These are phyloP conservation scores for Mesorhabditis spiculigera DNA, from an alignment of 2,888 invertebrate genomes.

Conservation along the genomic window DNA sequence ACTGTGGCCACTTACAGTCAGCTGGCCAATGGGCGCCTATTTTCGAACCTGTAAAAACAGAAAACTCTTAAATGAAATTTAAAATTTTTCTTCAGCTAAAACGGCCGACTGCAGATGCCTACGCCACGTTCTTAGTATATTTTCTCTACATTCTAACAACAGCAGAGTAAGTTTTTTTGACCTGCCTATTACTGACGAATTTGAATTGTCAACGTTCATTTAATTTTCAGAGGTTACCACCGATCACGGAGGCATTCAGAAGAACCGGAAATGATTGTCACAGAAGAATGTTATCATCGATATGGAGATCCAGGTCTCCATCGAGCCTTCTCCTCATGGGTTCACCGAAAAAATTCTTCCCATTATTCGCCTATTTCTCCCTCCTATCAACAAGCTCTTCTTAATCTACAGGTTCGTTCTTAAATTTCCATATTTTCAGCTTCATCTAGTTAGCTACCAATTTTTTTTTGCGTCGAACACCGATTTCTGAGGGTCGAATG, in stretches of 20 bases:
- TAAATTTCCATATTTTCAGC: background rate
- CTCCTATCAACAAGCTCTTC: conserved; percentile 53
- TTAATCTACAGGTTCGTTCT: conserved; percentile 45
- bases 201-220: background rate
- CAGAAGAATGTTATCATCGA: conserved; percentile 49
- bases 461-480: too few species aligned
- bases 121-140: too few species aligned
- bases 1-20: too few species aligned
- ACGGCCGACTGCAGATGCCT: too few species aligned
- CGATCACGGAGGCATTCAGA: conserved; percentile 14
- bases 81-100: too few species aligned
- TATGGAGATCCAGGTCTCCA: conserved; percentile 43
- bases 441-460: too few species aligned
- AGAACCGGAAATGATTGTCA: conserved; percentile 19
- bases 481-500: too few species aligned
- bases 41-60: too few species aligned
- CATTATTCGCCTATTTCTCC: conserved; percentile 57
- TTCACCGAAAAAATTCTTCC: conserved; percentile 55
- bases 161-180: conserved; percentile 8
- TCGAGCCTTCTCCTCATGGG: conserved; percentile 47
- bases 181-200: background rate
- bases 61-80: too few species aligned
- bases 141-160: background rate
- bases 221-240: conserved; percentile 1
- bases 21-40: too few species aligned